A percentile compares a stretch with the other conserved stretches of the same genome.
Evolutionary conservation across 2,113 vertebrate genomes (phyloP).

Genomic region (Takifugu bimaculatus): DNA sequence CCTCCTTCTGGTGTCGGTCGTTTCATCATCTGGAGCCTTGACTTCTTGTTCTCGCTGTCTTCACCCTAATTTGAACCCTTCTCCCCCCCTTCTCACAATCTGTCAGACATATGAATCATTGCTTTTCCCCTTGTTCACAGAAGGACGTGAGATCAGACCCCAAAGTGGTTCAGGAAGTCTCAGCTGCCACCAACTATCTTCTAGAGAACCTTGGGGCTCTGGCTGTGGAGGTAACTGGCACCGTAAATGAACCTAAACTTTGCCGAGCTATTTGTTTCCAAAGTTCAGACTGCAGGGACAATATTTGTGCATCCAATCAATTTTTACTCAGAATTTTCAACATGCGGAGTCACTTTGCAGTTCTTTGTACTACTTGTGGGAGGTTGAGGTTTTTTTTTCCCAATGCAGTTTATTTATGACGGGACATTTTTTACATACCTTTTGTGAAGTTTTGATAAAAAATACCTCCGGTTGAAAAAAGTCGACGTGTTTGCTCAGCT

Average conservation of each 20-base stretch:
- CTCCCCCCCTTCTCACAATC: background rate
- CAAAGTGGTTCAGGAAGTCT: constrained; percentile 76
- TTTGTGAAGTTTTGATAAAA: no score
- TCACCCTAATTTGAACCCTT: background rate
- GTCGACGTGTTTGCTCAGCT: no score
- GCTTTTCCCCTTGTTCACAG: constrained; percentile 66
- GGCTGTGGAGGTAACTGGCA: constrained; percentile 78
- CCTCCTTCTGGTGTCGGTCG: no score
- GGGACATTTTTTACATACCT: no score
- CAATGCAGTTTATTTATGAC: no score
- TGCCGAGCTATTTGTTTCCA: constrained; percentile 37
- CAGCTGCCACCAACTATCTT: constrained; percentile 78
- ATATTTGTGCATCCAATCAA: constrained; percentile 36
- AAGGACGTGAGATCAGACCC: constrained; percentile 77
- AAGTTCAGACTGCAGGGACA: constrained; percentile 28
- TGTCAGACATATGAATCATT: background rate
- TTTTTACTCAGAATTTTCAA: constrained; percentile 25
- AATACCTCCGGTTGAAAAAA: no score
- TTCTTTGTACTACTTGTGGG: no score
- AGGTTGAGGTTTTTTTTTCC: no score
- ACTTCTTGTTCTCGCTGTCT: no score
- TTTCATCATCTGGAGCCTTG: no score
- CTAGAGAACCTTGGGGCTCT: constrained; percentile 77
- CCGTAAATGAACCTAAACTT: background rate
- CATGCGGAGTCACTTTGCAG: background rate